Percentiles rank a stretch among this genome's conserved stretches.
These are phyloP conservation scores for Stictonetta naevosa DNA, from an alignment of 2,113 vertebrate genomes.

Conservation along the genomic window DNA sequence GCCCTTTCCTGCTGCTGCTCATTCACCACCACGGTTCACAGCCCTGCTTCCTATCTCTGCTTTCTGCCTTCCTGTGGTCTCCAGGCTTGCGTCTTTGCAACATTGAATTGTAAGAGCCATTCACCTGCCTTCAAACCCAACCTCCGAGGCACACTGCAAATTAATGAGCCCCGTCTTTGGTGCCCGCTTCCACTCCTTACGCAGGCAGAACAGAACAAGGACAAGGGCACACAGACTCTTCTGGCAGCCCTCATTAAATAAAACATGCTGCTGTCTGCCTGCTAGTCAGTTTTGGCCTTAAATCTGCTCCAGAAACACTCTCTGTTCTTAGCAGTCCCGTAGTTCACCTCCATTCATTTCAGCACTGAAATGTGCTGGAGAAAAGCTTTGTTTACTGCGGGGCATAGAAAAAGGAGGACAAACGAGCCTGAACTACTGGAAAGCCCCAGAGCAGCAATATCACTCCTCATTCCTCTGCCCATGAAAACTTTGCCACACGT, in stretches of 20 bases:
- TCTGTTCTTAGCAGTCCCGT: not conserved
- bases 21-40: rapidly evolving
- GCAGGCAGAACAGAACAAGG: rapidly evolving
- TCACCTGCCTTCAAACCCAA: not conserved
- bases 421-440: not conserved
- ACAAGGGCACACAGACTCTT: not conserved
- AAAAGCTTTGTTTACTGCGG: no score
- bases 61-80: not conserved
- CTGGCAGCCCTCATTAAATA: not conserved
- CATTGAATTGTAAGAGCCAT: not conserved
- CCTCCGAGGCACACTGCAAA: not conserved
- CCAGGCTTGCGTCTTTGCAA: not conserved
- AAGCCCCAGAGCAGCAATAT: not conserved
- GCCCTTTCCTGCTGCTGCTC: not conserved
- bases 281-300: not conserved
- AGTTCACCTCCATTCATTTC: not conserved
- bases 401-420: not conserved
- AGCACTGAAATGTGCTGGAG: not conserved
- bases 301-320: not conserved
- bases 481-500: rapidly evolving
- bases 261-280: not conserved
- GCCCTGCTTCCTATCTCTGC: rapidly evolving
- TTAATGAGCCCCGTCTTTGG: not conserved
- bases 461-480: no score
- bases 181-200: rapidly evolving